Evolutionary conservation across 2,797 vertebrate genomes (phyloP), one percentile per base, ranked within the genome.

Genomic region (Karalla daura): DNA sequence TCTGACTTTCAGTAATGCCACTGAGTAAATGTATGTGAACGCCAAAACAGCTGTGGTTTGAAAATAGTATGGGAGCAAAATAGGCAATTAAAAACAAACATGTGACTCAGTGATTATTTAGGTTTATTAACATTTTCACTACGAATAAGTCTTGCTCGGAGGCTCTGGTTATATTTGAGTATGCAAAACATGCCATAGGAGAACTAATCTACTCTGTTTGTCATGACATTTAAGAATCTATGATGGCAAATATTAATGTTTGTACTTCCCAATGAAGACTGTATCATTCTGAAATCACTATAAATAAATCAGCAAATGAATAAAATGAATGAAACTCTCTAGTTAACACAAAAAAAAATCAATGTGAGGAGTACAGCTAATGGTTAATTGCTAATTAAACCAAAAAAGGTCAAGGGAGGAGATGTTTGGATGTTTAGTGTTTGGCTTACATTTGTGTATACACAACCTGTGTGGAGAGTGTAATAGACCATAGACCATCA

Each of bases 101-200:
- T 21, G 4, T 1, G 14, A 44, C 33, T 37, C 44, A 52, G 11
- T 62, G 7, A 58, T 47, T 51, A 43, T 70, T 55, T 30, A 20
- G 8, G 15, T 61, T 52, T 55, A 61, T 59, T 66, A 61, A 51
- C 39, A 60, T 50, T 61, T 41, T 47, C n/a, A 28, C 20, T 33
- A 28, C 55, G 28, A 69, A 37, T 63, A 44, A 0, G 2, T 64
- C 67, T 76, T 10, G 67, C 76, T 70, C 8, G 20, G 30, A 80
- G 62, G 75, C 61, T 6, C 32, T 54, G 11, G 14, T 63, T 45
- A 73, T 64, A 68, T 82, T 80, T 70, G 3, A 76, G 81, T 50
- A 75, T 76, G 66, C 33, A 59, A 70, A 82, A 51, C 43, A 33
- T 20, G 25, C 24, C 24, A 30, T 20, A 52, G 41, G 20, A 43